phyloP scores from a whole-genome alignment of 2,797 vertebrate genomes.

The Todus mexicanus region DNA sequence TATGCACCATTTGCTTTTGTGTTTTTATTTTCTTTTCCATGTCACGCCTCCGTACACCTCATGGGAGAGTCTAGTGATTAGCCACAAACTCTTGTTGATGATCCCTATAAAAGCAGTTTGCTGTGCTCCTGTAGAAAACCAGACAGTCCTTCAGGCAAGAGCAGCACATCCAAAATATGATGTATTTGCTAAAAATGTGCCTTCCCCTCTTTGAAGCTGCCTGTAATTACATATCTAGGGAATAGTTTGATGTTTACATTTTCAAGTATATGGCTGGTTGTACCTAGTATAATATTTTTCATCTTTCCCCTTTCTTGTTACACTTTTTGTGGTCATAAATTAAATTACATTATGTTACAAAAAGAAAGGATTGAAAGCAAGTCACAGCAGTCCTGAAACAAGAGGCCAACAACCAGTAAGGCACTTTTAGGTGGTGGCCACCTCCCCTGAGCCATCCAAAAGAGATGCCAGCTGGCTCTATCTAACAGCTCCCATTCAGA shows the following conservation, averaged over 20 bases:
- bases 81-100: slow-evolving; percentile 13
- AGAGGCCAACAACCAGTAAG: background rate
- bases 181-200: slow-evolving; percentile 27
- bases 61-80: background rate
- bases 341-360: background rate
- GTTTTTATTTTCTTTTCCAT: background rate
- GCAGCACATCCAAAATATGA: background rate
- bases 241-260: slow-evolving; percentile 60
- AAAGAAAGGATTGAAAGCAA: background rate
- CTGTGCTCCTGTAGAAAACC: background rate
- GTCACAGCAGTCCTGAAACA: background rate
- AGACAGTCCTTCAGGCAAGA: slow-evolving; percentile 35
- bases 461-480: background rate
- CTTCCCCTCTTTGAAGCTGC: slow-evolving; percentile 51
- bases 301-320: slow-evolving; percentile 34
- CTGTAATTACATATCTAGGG: slow-evolving; percentile 53
- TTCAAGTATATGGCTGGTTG: background rate
- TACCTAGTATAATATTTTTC: slow-evolving; percentile 50
- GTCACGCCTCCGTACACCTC: background rate
- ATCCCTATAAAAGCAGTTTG: slow-evolving; percentile 9
- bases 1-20: background rate
- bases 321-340: slow-evolving; percentile 25
- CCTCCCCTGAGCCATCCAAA: background rate
- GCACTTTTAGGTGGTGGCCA: background rate
- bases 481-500: background rate